Conservation (phyloP, 2,888 invertebrate species). For the Lumbricus terrestris region DNA sequence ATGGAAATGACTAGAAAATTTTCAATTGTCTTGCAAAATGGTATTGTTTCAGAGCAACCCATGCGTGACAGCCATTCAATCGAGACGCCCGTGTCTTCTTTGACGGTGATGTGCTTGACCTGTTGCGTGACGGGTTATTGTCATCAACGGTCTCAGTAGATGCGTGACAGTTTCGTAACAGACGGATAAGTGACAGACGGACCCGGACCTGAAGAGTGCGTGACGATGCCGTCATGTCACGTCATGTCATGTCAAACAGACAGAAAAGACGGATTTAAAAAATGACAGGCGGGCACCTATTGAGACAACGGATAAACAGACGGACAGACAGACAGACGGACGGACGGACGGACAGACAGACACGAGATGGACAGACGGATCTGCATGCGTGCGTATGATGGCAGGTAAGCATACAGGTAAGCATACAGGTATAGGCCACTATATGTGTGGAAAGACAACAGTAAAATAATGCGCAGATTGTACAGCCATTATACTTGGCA, state of each 20-base stretch:
- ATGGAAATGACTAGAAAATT: not conserved
- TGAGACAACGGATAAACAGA: too few relatives aligned
- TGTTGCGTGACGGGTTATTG: not conserved
- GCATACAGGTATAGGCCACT: too few relatives aligned
- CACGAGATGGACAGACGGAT: not conserved
- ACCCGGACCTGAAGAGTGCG: too few relatives aligned
- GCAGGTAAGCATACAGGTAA: not conserved
- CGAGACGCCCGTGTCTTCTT: too few relatives aligned
- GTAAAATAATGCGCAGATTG: too few relatives aligned
- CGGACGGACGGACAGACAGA: too few relatives aligned
- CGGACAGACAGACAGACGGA: too few relatives aligned
- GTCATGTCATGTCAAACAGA: too few relatives aligned
- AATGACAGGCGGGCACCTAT: not conserved
- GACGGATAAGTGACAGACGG: not conserved
- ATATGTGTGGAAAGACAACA: too few relatives aligned
- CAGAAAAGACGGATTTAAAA: too few relatives aligned
- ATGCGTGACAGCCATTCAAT: not conserved
- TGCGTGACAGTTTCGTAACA: not conserved
- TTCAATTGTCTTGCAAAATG: not conserved
- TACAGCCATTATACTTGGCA: not conserved
- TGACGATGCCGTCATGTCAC: too few relatives aligned
- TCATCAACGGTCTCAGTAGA: not conserved
- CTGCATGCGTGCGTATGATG: not conserved
- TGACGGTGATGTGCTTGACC: not conserved
- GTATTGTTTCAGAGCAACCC: too few relatives aligned